phyloP scores from a whole-genome alignment of 2,888 invertebrate genomes.

The Scelioninae gen. 1 region DNA sequence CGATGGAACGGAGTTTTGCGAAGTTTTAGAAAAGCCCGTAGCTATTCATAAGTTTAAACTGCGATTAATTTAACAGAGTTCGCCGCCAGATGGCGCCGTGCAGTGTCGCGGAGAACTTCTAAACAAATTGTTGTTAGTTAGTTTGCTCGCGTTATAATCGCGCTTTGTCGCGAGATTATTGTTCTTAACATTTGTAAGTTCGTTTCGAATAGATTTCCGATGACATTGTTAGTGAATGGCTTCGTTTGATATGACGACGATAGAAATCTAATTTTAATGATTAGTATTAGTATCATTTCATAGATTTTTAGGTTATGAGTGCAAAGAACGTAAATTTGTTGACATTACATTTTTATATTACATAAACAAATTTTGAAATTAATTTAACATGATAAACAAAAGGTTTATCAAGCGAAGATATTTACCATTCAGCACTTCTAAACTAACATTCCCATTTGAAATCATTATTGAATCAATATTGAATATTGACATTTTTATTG shows the following conservation, averaged over 20 bases:
- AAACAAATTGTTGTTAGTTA: conserved; percentile 64
- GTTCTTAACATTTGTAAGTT: conserved; percentile 42
- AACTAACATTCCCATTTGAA: too few species aligned
- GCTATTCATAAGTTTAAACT: conserved; percentile 67
- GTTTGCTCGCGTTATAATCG: conserved; percentile 58
- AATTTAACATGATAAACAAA: too few species aligned
- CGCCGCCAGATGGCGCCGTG: conserved; percentile 60
- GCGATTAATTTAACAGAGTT: conserved; percentile 54
- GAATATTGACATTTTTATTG: too few species aligned
- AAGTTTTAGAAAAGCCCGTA: conserved; percentile 45
- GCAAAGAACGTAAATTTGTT: too few species aligned
- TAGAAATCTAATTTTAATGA: not conserved
- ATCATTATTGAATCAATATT: too few species aligned
- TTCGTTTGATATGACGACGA: not conserved
- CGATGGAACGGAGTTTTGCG: conserved; percentile 48
- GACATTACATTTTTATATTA: too few species aligned
- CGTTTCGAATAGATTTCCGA: conserved; percentile 15
- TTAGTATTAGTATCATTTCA: too few species aligned
- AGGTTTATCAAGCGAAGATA: too few species aligned
- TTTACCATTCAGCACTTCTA: too few species aligned
- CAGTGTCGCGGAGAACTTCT: conserved; percentile 49
- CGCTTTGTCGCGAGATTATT: conserved; percentile 50
- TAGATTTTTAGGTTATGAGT: too few species aligned
- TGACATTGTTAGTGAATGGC: not conserved
- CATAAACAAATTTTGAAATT: too few species aligned